Conservation (phyloP, 2,888 invertebrate species). For the Yponomeuta evonymella region DNA sequence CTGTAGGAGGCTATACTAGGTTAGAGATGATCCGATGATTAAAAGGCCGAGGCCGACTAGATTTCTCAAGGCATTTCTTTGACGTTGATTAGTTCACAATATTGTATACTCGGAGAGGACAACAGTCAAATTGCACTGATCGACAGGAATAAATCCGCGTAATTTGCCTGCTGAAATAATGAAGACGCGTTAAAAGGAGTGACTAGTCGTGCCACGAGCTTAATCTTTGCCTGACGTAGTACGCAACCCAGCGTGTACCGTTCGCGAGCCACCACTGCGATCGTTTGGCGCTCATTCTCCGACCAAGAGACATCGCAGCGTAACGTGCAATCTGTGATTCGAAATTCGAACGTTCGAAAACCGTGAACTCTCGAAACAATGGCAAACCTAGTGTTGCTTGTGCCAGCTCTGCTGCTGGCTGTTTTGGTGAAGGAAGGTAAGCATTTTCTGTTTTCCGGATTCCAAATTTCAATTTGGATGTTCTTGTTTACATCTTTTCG, state of each 20-base stretch:
- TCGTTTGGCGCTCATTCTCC: slow-evolving; percentile 16
- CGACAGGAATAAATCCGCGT: too few species aligned
- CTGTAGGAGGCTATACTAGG: too few species aligned
- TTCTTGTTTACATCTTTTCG: slow-evolving; percentile 3
- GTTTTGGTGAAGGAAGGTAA: slow-evolving; percentile 57
- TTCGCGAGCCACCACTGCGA: slow-evolving; percentile 3
- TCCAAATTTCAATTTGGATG: not conserved
- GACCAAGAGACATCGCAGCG: not conserved
- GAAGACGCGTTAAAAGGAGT: not conserved
- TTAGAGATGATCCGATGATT: too few species aligned
- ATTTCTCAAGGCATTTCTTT: too few species aligned
- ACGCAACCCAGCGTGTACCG: slow-evolving; percentile 26
- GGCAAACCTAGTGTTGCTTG: slow-evolving; percentile 53
- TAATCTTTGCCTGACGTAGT: slow-evolving; percentile 21
- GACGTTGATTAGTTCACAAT: too few species aligned
- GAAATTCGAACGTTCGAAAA: slow-evolving; percentile 8
- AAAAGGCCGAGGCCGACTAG: too few species aligned
- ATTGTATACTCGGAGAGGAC: too few species aligned
- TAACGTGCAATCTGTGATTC: slow-evolving; percentile 10
- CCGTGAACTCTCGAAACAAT: slow-evolving; percentile 41
- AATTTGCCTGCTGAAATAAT: too few species aligned
- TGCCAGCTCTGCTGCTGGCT: slow-evolving; percentile 58
- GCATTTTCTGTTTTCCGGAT: slow-evolving; percentile 24
- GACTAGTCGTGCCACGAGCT: not conserved
- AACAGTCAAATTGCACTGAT: too few species aligned